phyloP scores from a whole-genome alignment of 2,113 vertebrate species.

The Sclerurus mexicanus region DNA sequence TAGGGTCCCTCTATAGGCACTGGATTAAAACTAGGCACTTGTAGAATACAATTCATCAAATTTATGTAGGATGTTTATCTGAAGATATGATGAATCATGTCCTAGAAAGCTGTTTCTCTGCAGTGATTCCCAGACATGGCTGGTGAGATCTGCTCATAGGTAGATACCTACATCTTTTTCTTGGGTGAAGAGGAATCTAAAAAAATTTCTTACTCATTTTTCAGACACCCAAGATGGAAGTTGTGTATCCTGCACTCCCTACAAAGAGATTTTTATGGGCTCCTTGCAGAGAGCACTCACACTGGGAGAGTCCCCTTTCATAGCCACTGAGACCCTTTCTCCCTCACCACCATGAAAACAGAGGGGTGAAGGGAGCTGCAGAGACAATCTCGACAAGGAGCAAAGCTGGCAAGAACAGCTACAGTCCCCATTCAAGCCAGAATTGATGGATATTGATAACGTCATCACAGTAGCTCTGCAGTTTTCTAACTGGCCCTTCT shows the following conservation, averaged over 20 bases:
- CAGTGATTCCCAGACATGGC: neutral
- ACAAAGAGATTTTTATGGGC: neutral
- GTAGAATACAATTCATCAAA: neutral
- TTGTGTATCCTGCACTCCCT: fast-evolving
- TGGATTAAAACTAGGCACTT: neutral
- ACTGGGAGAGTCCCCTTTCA: neutral
- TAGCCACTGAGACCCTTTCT: neutral
- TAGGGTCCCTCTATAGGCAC: neutral
- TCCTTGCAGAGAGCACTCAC: neutral
- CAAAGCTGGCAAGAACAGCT: neutral
- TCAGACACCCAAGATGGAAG: neutral
- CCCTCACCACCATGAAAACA: fast-evolving
- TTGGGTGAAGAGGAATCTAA: neutral
- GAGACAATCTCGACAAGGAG: neutral
- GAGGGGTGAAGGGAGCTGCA: neutral
- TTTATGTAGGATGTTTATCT: neutral
- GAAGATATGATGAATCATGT: neutral
- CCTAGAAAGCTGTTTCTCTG: neutral
- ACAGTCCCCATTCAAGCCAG: neutral
- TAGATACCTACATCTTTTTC: neutral
- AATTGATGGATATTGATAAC: neutral
- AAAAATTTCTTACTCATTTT: neutral
- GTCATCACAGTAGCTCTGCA: neutral
- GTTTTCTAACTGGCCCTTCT: neutral
- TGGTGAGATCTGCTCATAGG: neutral